These are phyloP conservation scores for Capitella teleta DNA, from an alignment of 1,140 invertebrate species.

Conservation along the genomic window DNA sequence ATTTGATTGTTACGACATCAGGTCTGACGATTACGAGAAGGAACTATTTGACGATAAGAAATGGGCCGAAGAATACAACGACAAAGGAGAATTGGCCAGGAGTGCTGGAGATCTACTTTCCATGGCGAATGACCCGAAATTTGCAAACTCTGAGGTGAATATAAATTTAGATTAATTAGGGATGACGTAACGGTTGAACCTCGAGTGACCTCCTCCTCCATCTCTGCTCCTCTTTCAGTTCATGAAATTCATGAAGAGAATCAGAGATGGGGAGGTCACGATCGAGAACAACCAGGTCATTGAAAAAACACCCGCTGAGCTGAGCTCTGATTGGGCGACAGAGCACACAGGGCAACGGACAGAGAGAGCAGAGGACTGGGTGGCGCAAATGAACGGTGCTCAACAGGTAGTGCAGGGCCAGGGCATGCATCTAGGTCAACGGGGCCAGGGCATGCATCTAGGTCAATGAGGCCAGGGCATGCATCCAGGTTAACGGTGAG, in stretches of 20 bases:
- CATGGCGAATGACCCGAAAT: constrained; percentile 51
- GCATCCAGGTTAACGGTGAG: constrained; percentile 1
- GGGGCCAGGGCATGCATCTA: too few species aligned
- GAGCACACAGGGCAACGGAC: too few species aligned
- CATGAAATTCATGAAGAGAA: constrained; percentile 72
- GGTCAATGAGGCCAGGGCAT: too few species aligned
- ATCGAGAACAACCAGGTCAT: constrained; percentile 35
- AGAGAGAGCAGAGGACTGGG: constrained; percentile 26
- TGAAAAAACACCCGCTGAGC: constrained; percentile 21
- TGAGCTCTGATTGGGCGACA: too few species aligned
- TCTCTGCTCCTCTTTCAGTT: too few species aligned
- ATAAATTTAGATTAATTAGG: too few species aligned
- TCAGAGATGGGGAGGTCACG: constrained; percentile 53
- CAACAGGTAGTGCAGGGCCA: too few species aligned
- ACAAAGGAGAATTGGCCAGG: constrained; percentile 44
- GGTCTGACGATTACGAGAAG: constrained; percentile 3
- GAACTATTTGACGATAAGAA: constrained; percentile 24
- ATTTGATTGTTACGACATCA: too few species aligned
- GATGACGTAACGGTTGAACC: too few species aligned
- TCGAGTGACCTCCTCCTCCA: too few species aligned
- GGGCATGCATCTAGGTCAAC: too few species aligned
- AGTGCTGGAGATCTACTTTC: constrained; percentile 49
- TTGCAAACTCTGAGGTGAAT: constrained; percentile 56
- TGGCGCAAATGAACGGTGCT: too few species aligned
- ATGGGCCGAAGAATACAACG: constrained; percentile 51